phyloP scores from a whole-genome alignment of 2,113 vertebrate species.

The Lycocorax pyrrhopterus region DNA sequence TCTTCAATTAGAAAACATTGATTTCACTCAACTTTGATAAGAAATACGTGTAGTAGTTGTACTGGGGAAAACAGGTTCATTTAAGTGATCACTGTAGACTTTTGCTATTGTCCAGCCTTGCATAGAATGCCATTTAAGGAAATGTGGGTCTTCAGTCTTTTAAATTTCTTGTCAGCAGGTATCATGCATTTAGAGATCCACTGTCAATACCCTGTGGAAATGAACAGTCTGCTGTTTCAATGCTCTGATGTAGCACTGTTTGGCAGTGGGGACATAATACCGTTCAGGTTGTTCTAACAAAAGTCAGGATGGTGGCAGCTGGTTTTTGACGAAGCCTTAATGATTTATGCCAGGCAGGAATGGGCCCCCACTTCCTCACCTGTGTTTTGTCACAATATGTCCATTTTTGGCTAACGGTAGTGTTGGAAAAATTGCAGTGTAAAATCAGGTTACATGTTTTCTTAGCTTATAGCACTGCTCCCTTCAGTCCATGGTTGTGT shows the following conservation, averaged over 20 bases:
- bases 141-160: neutral
- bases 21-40: neutral
- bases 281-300: neutral
- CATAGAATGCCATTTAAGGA: constrained; percentile 23
- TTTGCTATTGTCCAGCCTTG: constrained; percentile 44
- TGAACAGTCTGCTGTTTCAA: neutral
- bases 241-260: neutral
- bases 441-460: neutral
- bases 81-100: constrained; percentile 33
- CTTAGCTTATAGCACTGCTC: neutral
- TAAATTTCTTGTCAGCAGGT: constrained; percentile 30
- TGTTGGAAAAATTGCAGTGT: neutral
- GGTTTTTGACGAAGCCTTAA: neutral
- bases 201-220: neutral
- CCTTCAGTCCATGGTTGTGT: constrained; percentile 10
- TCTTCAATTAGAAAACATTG: neutral
- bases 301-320: neutral
- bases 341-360: neutral
- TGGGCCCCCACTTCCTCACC: neutral
- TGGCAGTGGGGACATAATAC: neutral
- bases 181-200: constrained; percentile 2
- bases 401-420: neutral
- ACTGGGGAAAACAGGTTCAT: constrained; percentile 1
- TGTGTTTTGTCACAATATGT: neutral
- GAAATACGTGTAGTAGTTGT: rapidly evolving